Percentiles rank a stretch among this genome's conserved stretches.
Conservation (phyloP, 2,113 vertebrate species). For the Lamprologus speciosus region DNA sequence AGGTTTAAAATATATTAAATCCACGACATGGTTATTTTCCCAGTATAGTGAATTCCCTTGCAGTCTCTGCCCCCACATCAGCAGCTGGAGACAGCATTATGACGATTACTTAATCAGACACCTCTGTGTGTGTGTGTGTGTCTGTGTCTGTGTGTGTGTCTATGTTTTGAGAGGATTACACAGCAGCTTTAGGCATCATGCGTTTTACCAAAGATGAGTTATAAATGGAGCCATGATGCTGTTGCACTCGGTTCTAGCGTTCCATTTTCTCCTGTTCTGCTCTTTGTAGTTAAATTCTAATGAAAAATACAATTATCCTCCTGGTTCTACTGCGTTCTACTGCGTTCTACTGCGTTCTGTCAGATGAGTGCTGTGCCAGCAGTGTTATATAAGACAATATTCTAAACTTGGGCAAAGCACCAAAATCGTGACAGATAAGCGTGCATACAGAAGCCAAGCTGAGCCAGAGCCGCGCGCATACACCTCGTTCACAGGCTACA, state of each 20-base stretch:
- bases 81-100: conserved; percentile 1
- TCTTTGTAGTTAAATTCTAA: not conserved
- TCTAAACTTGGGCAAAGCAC: not conserved
- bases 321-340: not conserved
- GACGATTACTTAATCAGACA: not conserved
- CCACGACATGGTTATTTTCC: not conserved
- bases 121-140: not conserved
- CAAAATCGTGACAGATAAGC: conserved; percentile 28
- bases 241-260: not conserved
- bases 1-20: not conserved
- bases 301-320: not conserved
- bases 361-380: not conserved
- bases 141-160: not conserved
- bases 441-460: not conserved
- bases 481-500: not conserved
- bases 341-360: not conserved
- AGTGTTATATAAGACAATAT: conserved; percentile 5
- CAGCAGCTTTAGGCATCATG: not conserved
- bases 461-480: not conserved
- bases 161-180: not conserved
- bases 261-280: not conserved
- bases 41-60: not conserved
- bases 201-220: not conserved
- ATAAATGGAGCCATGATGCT: not conserved
- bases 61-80: not conserved